These are phyloP conservation scores for Orussus abietinus DNA, from an alignment of 1,140 invertebrate genomes.

Conservation along the genomic window DNA sequence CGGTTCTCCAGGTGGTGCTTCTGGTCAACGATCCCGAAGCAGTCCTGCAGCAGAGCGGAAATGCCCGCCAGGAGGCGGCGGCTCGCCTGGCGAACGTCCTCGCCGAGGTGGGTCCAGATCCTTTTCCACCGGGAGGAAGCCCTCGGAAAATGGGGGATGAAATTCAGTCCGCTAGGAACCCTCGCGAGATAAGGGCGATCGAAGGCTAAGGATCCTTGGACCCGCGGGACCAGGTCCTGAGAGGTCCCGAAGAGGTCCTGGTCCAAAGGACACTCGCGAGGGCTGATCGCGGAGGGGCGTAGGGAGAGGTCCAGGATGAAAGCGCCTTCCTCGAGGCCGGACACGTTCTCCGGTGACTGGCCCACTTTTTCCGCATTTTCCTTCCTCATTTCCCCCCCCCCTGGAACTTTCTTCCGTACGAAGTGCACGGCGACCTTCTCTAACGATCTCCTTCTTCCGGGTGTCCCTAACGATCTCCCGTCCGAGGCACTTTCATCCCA, in stretches of 20 bases:
- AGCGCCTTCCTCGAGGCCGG: too few relatives aligned
- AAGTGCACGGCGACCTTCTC: too few relatives aligned
- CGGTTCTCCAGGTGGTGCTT: slow-evolving; percentile 34
- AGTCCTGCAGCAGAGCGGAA: slow-evolving; percentile 29
- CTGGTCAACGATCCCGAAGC: slow-evolving; percentile 34
- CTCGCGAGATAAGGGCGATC: not conserved
- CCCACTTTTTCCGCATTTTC: too few relatives aligned
- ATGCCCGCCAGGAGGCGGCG: slow-evolving; percentile 26
- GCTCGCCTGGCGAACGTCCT: slow-evolving; percentile 28
- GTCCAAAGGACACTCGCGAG: too few relatives aligned
- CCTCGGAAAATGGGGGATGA: not conserved
- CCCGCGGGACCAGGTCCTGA: too few relatives aligned
- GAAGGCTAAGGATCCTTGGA: not conserved
- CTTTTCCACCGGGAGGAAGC: not conserved
- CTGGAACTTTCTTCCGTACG: too few relatives aligned
- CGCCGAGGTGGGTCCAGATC: slow-evolving; percentile 33
- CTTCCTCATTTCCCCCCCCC: too few relatives aligned
- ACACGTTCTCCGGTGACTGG: too few relatives aligned
- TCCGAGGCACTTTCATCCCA: too few relatives aligned
- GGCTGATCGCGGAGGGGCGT: not conserved
- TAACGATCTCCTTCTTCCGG: too few relatives aligned
- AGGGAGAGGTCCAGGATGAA: not conserved
- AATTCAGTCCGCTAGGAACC: not conserved
- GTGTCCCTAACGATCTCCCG: too few relatives aligned
- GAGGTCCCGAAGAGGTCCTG: too few relatives aligned